Evolutionary conservation across 2,888 invertebrate genomes (phyloP).

Genomic region (Tenodera sinensis): DNA sequence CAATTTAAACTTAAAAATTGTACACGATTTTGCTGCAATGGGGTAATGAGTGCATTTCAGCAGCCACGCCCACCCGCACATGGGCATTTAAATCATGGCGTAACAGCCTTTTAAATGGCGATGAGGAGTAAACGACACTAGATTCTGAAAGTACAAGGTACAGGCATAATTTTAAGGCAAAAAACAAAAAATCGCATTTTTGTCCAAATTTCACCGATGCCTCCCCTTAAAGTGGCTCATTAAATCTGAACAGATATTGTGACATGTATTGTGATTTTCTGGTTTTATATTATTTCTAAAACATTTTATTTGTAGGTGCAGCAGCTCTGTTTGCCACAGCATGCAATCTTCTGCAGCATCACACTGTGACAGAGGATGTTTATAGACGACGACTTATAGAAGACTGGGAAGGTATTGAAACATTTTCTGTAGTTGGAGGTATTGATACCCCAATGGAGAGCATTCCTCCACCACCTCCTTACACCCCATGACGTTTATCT

Average conservation of each 20-base stretch:
- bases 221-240: no score
- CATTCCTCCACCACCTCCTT: conserved; percentile 53
- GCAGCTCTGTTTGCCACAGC: conserved; percentile 65
- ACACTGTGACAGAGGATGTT: conserved; percentile 49
- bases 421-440: conserved; percentile 44
- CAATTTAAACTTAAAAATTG: no score
- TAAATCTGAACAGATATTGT: background rate
- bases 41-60: no score
- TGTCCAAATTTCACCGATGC: no score
- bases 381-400: conserved; percentile 58
- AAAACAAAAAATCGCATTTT: no score
- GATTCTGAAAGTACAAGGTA: no score
- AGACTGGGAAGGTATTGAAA: conserved; percentile 59
- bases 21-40: no score
- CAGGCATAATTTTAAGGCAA: no score
- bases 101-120: no score
- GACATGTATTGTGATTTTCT: background rate
- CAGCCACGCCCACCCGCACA: no score
- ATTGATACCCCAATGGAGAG: conserved; percentile 30
- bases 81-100: no score
- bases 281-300: background rate
- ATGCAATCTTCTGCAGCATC: conserved; percentile 60
- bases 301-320: conserved; percentile 49
- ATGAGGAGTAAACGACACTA: no score
- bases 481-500: conserved; percentile 48